phyloP scores from a whole-genome alignment of 2,113 vertebrate genomes.

The Esox niger region DNA sequence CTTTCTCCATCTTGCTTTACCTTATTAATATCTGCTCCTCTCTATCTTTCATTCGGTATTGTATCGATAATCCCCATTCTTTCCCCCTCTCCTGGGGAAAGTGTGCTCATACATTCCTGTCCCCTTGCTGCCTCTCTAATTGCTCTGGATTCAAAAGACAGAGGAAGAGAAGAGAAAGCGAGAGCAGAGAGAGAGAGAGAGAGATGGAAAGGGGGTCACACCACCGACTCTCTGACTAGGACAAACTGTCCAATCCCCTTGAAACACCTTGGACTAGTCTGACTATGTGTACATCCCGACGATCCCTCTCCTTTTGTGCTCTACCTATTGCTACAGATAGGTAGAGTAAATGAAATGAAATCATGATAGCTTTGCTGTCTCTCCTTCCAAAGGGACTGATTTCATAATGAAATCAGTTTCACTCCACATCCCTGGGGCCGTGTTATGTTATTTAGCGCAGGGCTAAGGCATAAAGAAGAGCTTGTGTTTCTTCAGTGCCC shows the following conservation, averaged over 20 bases:
- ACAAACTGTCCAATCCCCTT: constrained; percentile 61
- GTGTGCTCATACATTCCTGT: constrained; percentile 71
- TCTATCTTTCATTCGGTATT: constrained; percentile 27
- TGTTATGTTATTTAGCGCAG: constrained; percentile 47
- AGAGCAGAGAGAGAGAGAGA: constrained; percentile 8
- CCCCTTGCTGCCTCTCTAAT: constrained; percentile 74
- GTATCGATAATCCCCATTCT: constrained; percentile 57
- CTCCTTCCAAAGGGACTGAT: constrained; percentile 28
- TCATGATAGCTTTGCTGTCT: neutral
- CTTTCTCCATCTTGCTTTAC: constrained; percentile 26
- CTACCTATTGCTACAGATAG: neutral
- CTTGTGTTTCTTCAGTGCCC: constrained; percentile 74
- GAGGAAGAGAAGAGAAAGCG: constrained; percentile 52
- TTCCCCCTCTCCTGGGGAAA: constrained; percentile 57
- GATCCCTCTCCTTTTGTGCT: neutral
- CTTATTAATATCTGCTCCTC: neutral
- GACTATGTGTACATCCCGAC: constrained; percentile 18
- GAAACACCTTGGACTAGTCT: constrained; percentile 31
- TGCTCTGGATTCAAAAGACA: constrained; percentile 68
- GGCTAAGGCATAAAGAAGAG: constrained; percentile 68
- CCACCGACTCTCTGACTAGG: constrained; percentile 49
- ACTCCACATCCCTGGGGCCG: constrained; percentile 41
- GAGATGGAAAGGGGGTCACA: constrained; percentile 56
- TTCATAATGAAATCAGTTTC: constrained; percentile 42
- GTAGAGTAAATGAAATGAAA: neutral